Evolutionary conservation across 35 echinoderm and acorn worm genomes (phyloP), one percentile per base, ranked within the genome.

Genomic region (Chiridota heheva): DNA sequence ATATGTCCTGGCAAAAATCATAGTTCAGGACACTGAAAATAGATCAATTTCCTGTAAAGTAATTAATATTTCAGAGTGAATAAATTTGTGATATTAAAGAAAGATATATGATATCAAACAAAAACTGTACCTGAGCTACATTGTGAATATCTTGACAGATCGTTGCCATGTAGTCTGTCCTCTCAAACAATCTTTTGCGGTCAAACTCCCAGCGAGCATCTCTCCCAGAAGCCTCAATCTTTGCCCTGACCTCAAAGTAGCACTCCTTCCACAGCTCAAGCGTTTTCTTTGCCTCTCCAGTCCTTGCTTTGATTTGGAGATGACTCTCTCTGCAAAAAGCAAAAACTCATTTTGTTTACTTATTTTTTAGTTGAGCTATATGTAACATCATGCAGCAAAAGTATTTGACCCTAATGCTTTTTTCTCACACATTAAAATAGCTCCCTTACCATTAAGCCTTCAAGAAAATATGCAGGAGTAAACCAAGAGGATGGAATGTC

Each of bases 201-300:
- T 98, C 95, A 98, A 98, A 98, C 85, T 98, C 95, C 95, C 95
- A 98, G 56, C 95, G 83, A 16, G 95, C 90, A 28, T 98, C 95
- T 41, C 95, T 60, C 22, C 95, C 95, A 15, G 95, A 98, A 4
- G 89, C 95, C 64, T 98, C 95, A 76, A 98, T 98, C 81, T 98
- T 98, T n/a, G 89, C 89, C 55, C 95, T 68, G 2, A 98, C 95
- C 66, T 98, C 95, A 63, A 88, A 85, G 89, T 98, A 98, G 63
- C 84, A 89, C 48, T 98, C 89, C 73, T 91, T 98, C 95, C 95
- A 98, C 43, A 98, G 44, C 73, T 91, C 89, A 33, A 98, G 62
- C 0, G 89, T 98, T 45, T 98, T 98, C 74, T 98, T 98, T 16
- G 95, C 95, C 65, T 98, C 95, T 36, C 72, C 28, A 29, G 95